A percentile compares a stretch with the other conserved stretches of the same genome.
Conservation (phyloP, 2,888 invertebrate species). For the Pinctada fucata region DNA sequence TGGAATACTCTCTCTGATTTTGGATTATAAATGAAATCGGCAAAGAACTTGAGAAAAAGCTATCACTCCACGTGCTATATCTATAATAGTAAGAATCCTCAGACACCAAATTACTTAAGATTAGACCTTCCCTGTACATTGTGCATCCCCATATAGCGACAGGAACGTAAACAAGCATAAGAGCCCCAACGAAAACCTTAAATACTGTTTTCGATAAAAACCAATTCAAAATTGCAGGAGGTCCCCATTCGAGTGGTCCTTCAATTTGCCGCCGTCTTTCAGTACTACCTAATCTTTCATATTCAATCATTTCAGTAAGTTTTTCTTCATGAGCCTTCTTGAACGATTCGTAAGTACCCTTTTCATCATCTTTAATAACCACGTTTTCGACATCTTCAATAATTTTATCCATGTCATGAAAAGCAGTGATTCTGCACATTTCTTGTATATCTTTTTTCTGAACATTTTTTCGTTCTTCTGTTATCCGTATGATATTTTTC, state of each 20-base stretch:
- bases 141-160: slow-evolving; percentile 58
- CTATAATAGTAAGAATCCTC: slow-evolving; percentile 56
- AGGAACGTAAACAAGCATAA: slow-evolving; percentile 42
- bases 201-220: slow-evolving; percentile 52
- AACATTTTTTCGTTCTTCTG: too few relatives aligned
- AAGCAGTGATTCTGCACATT: too few relatives aligned
- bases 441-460: too few relatives aligned
- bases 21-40: slow-evolving; percentile 51
- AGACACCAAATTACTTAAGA: slow-evolving; percentile 54
- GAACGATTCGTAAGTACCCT: too few relatives aligned
- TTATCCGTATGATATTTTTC: too few relatives aligned
- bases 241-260: neutral
- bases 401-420: too few relatives aligned
- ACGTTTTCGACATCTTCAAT: too few relatives aligned
- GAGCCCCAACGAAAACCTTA: slow-evolving; percentile 41
- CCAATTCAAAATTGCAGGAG: slow-evolving; percentile 51
- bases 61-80: slow-evolving; percentile 41
- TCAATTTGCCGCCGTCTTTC: slow-evolving; percentile 38
- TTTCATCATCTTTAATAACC: too few relatives aligned
- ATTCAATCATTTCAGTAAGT: neutral
- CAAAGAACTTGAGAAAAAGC: slow-evolving; percentile 46
- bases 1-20: neutral
- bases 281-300: slow-evolving; percentile 70
- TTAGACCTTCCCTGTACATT: slow-evolving; percentile 56
- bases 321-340: neutral